Evolutionary conservation across 2,797 vertebrate species (phyloP), one percentile per base, ranked within the genome.

Genomic region (Hemibagrus guttatus): DNA sequence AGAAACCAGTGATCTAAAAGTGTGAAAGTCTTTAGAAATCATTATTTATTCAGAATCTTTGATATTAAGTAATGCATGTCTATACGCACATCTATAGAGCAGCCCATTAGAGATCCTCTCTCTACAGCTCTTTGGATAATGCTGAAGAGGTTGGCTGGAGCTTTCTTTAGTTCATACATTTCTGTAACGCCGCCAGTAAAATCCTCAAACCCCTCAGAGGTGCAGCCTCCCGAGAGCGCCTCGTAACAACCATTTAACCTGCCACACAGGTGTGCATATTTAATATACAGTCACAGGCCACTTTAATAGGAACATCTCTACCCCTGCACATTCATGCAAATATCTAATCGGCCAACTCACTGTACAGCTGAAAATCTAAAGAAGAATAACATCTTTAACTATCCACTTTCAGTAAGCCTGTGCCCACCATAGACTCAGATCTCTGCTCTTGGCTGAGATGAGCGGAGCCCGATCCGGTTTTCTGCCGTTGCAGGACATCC

Each of bases 151-250:
- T 96, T 94, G 0, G 69, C 63, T 14, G 96, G 96, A 0, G 96
- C 91, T 66, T 93, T 94, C 42, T 93, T 94, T 17, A 97, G 94
- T 84, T 97, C 96, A 0, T 94, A 97, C 95, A 96, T 96, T 88
- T 97, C 96, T 0, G 96, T 96, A 61, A 97, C 96, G 0, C 96
- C 96, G 0, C 96, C 96, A 0, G 96, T 97, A 92, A 97, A 97
- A 54, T 97, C 96, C 91, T 96, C 96, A 71, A 97, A 96, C 0
- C 96, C 96, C 88, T 97, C 96, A 0, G 96, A 96, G 12, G 96
- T 97, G 91, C 94, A 94, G 86, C 96, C 96, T 0, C 96, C 96
- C 0, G 96, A 92, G 0, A 97, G 93, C 0, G 96, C 95, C 90
- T 97, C 96, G 0, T 97, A 97, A 91, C 94, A 95, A 0, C 96